Base-by-base conservation (phyloP, 1,140 invertebrate genomes). In the Hypsibius dujardini region DNA sequence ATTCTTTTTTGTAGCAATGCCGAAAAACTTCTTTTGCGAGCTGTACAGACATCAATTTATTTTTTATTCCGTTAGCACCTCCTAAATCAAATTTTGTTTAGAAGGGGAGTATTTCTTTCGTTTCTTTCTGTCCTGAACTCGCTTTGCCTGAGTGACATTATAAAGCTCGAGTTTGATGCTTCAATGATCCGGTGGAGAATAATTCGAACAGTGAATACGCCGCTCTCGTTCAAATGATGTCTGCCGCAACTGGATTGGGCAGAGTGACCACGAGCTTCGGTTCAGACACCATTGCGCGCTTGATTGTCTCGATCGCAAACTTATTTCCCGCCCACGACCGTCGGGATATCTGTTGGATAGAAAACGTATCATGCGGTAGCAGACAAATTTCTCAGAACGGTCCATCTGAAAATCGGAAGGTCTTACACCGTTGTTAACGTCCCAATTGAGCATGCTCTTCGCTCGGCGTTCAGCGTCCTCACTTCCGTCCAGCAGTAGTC, bases 371-470 rank as follows among this genome's bases (percentile, higher is more conserved):
- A 56, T 1, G 7, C 7, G n/a, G 7, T 56, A n/a, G 7, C n/a
- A 56, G 7, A 56, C 62, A 7, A 42, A 40, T 42, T 7, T 40
- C 12, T 3, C 12, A 67, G 7, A 15, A 7, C 12, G 40, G 12
- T 67, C 62, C 62, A 67, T 15, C 62, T 15, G 12, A 67, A 15
- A 12, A 40, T 12, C 62, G 42, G 40, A 56, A 56, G n/a, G 50
- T 60, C 71, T 74, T 50, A 86, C 84, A 72, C 86, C 86, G 77
- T 87, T 87, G 15, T 81, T 80, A 12, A 87, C 86, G 80, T 87
- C 86, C 86, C 86, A 87, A n/a, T 78, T 75, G 14, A 87, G 75
- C 81, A 87, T 83, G 7, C 74, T 74, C 56, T 76, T 74, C 2
- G 84, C 83, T 72, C 79, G 78, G 42, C 77, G 72, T 46, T 79